These are phyloP conservation scores for Saguinus imperator DNA, from an alignment of 2,113 vertebrate genomes.

Conservation along the genomic window DNA sequence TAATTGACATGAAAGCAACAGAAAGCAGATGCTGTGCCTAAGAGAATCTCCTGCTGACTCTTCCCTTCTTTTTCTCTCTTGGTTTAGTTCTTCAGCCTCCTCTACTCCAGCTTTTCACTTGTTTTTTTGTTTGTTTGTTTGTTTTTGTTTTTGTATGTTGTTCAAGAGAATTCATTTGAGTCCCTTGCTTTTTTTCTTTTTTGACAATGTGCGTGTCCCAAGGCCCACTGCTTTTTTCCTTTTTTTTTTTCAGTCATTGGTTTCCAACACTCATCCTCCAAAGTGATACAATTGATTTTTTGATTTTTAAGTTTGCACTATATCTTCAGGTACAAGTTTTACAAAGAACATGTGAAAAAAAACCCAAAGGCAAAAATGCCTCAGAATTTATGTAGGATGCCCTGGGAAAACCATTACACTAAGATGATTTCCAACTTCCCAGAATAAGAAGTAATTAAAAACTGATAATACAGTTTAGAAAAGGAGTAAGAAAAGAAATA, in stretches of 20 bases:
- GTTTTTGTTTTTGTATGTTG: neutral
- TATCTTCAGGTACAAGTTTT: neutral
- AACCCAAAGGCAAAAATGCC: neutral
- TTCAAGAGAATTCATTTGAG: neutral
- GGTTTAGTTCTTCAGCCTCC: neutral
- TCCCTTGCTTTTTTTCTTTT: neutral
- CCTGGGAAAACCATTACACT: neutral
- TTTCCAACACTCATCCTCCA: neutral
- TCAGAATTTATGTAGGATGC: neutral
- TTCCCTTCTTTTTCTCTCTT: neutral
- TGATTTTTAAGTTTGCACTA: neutral
- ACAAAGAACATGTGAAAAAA: neutral
- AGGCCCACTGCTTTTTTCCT: neutral
- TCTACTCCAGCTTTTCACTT: neutral
- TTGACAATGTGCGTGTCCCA: neutral
- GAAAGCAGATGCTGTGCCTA: neutral
- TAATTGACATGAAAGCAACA: neutral
- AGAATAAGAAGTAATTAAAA: constrained; percentile 48
- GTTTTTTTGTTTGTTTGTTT: neutral
- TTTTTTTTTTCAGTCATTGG: neutral
- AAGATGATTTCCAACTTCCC: neutral
- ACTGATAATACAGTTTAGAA: constrained; percentile 23
- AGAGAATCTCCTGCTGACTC: neutral
- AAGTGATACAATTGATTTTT: neutral
- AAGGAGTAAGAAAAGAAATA: neutral